These are phyloP conservation scores for Corvus moneduloides DNA, from an alignment of 2,113 vertebrate genomes.

Conservation along the genomic window DNA sequence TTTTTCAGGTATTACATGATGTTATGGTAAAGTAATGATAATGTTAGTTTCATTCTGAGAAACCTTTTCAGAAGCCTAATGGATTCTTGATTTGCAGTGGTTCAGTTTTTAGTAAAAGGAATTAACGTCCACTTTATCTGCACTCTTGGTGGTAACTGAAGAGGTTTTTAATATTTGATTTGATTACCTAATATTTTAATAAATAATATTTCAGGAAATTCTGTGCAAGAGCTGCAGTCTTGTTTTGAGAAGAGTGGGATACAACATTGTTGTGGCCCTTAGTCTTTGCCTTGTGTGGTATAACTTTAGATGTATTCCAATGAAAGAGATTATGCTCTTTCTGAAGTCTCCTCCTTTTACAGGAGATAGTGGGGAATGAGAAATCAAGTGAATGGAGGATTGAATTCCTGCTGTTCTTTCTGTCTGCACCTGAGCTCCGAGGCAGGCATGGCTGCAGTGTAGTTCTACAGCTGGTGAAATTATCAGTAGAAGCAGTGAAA, in stretches of 20 bases:
- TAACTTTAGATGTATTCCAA: not conserved
- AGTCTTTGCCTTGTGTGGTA: not conserved
- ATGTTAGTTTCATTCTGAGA: not conserved
- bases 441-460: not conserved
- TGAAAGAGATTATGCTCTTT: accelerated
- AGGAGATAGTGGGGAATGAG: not conserved
- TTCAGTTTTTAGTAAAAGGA: not conserved
- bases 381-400: not conserved
- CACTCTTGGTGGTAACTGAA: not conserved
- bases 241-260: not conserved
- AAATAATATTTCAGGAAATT: not conserved
- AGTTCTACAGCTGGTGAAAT: not conserved
- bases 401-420: not conserved
- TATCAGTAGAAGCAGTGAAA: not conserved
- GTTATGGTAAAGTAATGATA: not conserved
- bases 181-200: not conserved
- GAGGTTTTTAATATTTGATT: not conserved
- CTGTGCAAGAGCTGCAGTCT: not conserved
- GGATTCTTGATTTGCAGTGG: not conserved
- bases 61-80: not conserved
- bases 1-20: not conserved
- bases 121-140: not conserved
- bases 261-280: not conserved
- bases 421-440: not conserved
- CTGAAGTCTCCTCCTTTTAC: not conserved